A percentile compares a stretch with the other conserved stretches of the same genome.
Conservation (phyloP, 2,113 vertebrate genomes). For the Cacatua alba region DNA sequence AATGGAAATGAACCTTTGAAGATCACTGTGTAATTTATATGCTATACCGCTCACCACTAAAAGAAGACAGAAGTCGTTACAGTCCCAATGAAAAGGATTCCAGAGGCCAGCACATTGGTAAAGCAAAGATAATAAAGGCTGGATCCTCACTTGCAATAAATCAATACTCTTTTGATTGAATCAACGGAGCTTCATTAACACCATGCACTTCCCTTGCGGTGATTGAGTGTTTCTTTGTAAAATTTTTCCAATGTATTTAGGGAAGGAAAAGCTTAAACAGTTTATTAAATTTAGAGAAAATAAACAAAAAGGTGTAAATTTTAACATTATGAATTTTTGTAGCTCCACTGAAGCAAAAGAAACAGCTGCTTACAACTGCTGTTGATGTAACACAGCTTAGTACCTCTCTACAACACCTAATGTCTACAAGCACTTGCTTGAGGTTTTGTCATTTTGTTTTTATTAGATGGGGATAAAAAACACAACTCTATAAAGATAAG, state of each 20-base stretch:
- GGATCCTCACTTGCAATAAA: background rate
- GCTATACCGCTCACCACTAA: background rate
- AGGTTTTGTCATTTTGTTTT: background rate
- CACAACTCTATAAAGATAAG: background rate
- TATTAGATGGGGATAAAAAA: background rate
- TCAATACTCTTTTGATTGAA: background rate
- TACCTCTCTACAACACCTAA: background rate
- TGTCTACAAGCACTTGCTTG: background rate
- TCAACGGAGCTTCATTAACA: background rate
- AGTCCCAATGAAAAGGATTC: background rate
- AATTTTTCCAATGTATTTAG: background rate
- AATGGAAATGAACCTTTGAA: background rate
- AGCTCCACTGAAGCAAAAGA: background rate
- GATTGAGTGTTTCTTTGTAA: background rate
- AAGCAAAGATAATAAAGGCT: background rate
- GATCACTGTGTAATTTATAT: background rate
- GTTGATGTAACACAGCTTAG: background rate
- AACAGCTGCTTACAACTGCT: background rate
- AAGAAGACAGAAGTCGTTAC: background rate
- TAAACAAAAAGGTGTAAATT: background rate
- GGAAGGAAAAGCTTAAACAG: background rate
- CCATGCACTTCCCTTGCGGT: background rate
- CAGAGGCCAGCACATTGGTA: background rate
- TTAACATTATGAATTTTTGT: background rate
- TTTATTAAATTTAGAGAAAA: background rate